Evolutionary conservation across 92 coral and sea anemone genomes (phyloP).

Genomic region (Epizoanthus stellaris): DNA sequence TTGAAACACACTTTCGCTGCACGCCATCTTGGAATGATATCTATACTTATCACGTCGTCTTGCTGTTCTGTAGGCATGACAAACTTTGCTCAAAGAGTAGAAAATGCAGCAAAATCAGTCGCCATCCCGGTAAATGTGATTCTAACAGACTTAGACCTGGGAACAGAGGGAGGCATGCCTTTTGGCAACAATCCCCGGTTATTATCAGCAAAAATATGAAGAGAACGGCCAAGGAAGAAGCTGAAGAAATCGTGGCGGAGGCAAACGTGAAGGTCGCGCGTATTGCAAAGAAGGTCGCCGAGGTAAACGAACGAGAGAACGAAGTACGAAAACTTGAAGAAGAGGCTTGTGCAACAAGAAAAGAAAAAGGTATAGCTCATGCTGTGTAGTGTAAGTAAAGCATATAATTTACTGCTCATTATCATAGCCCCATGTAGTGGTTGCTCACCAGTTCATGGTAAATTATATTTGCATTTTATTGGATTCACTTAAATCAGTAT

Average conservation of each 20-base stretch:
- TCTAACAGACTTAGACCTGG: not conserved
- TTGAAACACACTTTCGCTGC: not conserved
- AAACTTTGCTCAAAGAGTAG: conserved; percentile 17
- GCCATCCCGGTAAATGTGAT: conserved; percentile 5
- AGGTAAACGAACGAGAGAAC: not conserved
- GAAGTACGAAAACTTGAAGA: no score
- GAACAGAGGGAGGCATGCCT: conserved; percentile 7
- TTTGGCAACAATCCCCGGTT: conserved; percentile 8
- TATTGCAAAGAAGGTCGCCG: no score
- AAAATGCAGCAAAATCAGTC: conserved; percentile 7
- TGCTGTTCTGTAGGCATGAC: not conserved
- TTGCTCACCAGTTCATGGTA: no score
- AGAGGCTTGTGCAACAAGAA: not conserved
- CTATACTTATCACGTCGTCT: not conserved
- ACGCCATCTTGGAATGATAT: not conserved
- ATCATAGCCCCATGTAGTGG: no score
- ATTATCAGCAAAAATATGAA: conserved; percentile 7
- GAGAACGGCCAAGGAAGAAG: conserved; percentile 18
- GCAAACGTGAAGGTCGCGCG: not conserved
- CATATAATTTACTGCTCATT: no score
- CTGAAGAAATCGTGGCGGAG: not conserved
- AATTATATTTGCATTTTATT: no score
- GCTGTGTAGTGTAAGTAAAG: no score
- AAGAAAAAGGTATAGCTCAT: not conserved
- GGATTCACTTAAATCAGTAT: no score